A percentile compares a stretch with the other conserved stretches of the same genome.
Evolutionary conservation across 1,140 invertebrate genomes (phyloP).

Genomic region (Aphelenchoides besseyi): DNA sequence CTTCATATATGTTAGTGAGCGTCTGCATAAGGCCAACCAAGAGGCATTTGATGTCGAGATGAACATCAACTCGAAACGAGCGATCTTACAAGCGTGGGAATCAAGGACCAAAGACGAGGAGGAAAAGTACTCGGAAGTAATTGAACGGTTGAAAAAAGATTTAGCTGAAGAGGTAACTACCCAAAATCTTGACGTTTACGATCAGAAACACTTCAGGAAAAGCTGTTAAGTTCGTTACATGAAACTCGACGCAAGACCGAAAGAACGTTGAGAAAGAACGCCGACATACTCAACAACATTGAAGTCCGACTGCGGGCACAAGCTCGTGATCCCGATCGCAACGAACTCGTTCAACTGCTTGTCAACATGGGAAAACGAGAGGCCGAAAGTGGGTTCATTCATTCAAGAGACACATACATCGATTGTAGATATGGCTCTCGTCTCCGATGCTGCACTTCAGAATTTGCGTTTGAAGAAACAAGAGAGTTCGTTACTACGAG

Average conservation of each 20-base stretch:
- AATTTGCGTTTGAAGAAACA: constrained; percentile 50
- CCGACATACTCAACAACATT: constrained; percentile 46
- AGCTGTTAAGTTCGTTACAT: constrained; percentile 31
- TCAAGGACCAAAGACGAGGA: constrained; percentile 46
- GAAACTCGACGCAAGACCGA: constrained; percentile 56
- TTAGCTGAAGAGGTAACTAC: constrained; percentile 37
- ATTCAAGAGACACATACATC: constrained; percentile 15
- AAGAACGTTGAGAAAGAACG: constrained; percentile 49
- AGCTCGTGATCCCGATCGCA: constrained; percentile 53
- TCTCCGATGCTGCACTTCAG: constrained; percentile 56
- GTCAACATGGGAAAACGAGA: constrained; percentile 53
- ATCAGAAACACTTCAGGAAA: constrained; percentile 38
- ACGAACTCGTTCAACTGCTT: constrained; percentile 55
- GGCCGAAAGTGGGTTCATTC: constrained; percentile 51
- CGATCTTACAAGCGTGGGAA: constrained; percentile 59
- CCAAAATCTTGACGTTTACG: constrained; percentile 1
- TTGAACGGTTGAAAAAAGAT: constrained; percentile 51
- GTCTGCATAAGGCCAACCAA: constrained; percentile 54
- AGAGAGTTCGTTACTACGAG: constrained; percentile 53
- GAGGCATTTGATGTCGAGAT: constrained; percentile 59
- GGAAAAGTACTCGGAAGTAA: constrained; percentile 48
- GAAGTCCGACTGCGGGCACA: constrained; percentile 50
- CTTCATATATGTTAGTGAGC: constrained; percentile 15
- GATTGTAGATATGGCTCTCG: constrained; percentile 54
- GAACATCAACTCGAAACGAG: constrained; percentile 47